phyloP scores from a whole-genome alignment of 2,797 vertebrate species.

The Neosilurus hyrtlii region DNA sequence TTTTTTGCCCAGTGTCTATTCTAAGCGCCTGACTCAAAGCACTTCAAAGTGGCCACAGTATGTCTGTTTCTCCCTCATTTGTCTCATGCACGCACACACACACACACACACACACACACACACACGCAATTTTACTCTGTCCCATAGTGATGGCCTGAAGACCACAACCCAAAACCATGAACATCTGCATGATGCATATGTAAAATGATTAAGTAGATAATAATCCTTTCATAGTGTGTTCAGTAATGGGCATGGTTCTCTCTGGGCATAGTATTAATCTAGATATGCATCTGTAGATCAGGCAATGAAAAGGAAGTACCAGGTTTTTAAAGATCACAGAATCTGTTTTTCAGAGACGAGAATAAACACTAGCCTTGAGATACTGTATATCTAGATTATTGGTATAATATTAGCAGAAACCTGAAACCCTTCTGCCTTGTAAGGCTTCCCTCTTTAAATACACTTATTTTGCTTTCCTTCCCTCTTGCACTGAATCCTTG shows the following conservation, averaged over 20 bases:
- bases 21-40: constrained; percentile 56
- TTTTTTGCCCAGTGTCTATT: constrained; percentile 67
- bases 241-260: constrained; percentile 9
- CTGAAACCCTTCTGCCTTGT: constrained; percentile 52
- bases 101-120: constrained; percentile 44
- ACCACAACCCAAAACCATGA: constrained; percentile 45
- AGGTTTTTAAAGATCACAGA: constrained; percentile 19
- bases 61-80: constrained; percentile 68
- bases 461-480: constrained; percentile 36
- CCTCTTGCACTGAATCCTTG: constrained; percentile 55
- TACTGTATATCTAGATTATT: constrained; percentile 19
- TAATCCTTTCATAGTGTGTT: constrained; percentile 32
- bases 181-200: constrained; percentile 46
- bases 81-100: constrained; percentile 53
- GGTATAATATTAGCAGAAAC: constrained; percentile 10
- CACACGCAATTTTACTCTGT: constrained; percentile 55
- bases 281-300: constrained; percentile 29
- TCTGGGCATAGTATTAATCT: constrained; percentile 22
- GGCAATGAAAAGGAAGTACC: constrained; percentile 29
- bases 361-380: constrained; percentile 22
- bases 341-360: constrained; percentile 1
- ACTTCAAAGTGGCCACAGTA: constrained; percentile 72
- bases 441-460: constrained; percentile 40
- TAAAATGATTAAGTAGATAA: constrained; percentile 42
- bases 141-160: constrained; percentile 43